Evolutionary conservation across 2,797 vertebrate species (phyloP), one percentile per base, ranked within the genome.

Genomic region (Intellagama lesueurii): DNA sequence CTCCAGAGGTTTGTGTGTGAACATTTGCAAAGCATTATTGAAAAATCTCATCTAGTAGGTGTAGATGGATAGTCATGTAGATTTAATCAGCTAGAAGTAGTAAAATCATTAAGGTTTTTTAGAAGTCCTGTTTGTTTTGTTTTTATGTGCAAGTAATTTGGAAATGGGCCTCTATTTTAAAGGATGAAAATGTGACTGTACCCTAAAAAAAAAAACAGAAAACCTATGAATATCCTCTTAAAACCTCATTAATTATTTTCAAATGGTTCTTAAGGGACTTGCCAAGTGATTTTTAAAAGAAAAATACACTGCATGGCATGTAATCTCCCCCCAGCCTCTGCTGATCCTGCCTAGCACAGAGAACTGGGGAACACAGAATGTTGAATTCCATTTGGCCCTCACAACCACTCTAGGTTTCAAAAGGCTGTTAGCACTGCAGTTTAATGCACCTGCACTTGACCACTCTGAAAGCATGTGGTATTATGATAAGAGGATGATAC

Each of bases 51-150:
- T 2, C 44, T 80, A 88, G 93, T 93, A 81, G 91, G 82, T 92
- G 91, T 87, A 91, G 72, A 87, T 64, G 8, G 87, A 64, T 95
- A 91, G 88, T 93, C 89, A 83, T 92, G 40, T 91, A n/a, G 89
- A 47, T 72, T 92, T 94, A 91, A 72, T 91, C 89, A 86, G 94
- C 91, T 87, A 81, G 83, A 73, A 81, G 26, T 24, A 56, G 44
- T 30, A 52, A 76, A 84, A 84, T 16, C 8, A 79, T 79, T 89
- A 85, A 32, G 8, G 40, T 40, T 69, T 76, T 26, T 77, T 35
- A 24, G 40, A 84, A 47, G 32, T 30, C 28, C 14, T n/a, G 40
- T 35, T 60, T 64, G 44, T 69, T 80, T 30, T 32, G 9, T 60
- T n/a, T 60, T 30, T 81, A 4, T 81, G 19, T 60, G 17, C 40